Base-by-base conservation (phyloP, 2,797 vertebrate species). In the Notoglanidium macrostoma region DNA sequence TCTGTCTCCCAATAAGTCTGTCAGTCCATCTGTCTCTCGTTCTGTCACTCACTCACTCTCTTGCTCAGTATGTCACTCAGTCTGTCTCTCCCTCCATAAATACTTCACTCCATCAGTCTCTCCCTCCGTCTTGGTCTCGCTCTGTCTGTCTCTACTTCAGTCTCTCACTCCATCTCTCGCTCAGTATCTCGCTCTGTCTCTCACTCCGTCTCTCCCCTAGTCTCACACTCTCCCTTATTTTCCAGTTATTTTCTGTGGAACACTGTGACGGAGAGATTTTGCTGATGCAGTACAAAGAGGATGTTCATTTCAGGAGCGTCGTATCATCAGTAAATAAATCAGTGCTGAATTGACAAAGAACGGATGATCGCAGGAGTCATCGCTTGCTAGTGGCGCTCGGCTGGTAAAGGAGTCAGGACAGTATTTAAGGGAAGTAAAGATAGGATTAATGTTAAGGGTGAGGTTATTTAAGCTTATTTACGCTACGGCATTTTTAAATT, bases 321-420 rank as follows among this genome's bases (percentile, higher is more conserved):
- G 11, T 63, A 70, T 88, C 51, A 49, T 86, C 79, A 61, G 78
- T 84, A 83, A 91, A 91, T 90, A 90, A 89, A 87, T 88, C 83
- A 65, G 68, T 49, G 76, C 63, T 83, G 67, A 87, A 68, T 32
- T 77, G 84, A 79, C 83, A 14, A 40, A 55, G 76, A 67, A 57
- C 12, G 44, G 72, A 88, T 85, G 88, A 85, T 80, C 84, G 84
- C 57, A 55, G 77, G 82, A 78, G 85, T 81, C 74, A 76, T 84
- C 79, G 55, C 79, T 85, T 68, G 89, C 83, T 87, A 40, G 35
- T 84, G 32, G 29, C 40, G 5, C 67, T 63, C 40, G 4, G 65
- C 84, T 63, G 49, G 44, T 61, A 61, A 68, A 74, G 57, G 23
- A 81, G 55, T 78, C 51, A 40, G 51, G 57, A 84, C 68, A 68